Conservation (phyloP, 2,888 invertebrate genomes). For the Alloplasta piceator region DNA sequence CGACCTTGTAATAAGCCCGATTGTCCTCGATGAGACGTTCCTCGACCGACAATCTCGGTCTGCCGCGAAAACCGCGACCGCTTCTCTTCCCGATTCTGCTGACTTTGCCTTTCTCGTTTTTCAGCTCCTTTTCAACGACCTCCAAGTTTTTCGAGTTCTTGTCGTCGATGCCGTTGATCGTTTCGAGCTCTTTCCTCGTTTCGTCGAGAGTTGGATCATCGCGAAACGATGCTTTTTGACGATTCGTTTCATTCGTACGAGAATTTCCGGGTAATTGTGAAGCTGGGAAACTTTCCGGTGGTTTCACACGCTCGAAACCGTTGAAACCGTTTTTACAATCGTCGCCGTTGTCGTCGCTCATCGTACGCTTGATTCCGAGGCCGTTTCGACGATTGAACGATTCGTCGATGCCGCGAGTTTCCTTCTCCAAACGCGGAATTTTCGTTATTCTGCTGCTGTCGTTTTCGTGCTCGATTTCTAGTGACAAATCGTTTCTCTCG, state of each 20-base stretch:
- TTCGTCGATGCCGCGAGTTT: slow-evolving; percentile 40
- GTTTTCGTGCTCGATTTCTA: slow-evolving; percentile 19
- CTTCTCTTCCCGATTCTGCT: slow-evolving; percentile 70
- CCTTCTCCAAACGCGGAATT: slow-evolving; percentile 59
- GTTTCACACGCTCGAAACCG: slow-evolving; percentile 51
- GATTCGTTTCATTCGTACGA: slow-evolving; percentile 1
- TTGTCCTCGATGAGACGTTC: slow-evolving; percentile 85
- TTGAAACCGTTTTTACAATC: slow-evolving; percentile 61
- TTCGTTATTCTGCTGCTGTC: slow-evolving; percentile 52
- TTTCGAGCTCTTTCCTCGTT: slow-evolving; percentile 23
- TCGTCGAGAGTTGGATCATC: slow-evolving; percentile 37
- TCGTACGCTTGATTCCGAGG: background rate
- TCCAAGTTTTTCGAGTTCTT: slow-evolving; percentile 46
- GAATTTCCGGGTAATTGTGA: slow-evolving; percentile 57
- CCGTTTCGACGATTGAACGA: background rate
- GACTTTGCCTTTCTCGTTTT: slow-evolving; percentile 57
- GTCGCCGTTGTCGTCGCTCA: slow-evolving; percentile 26
- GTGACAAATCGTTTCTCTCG: slow-evolving; percentile 55
- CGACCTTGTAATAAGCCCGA: slow-evolving; percentile 89
- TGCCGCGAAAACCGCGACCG: slow-evolving; percentile 71
- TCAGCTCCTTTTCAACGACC: slow-evolving; percentile 40
- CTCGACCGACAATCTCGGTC: slow-evolving; percentile 84
- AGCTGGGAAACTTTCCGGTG: slow-evolving; percentile 59
- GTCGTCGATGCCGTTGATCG: slow-evolving; percentile 63
- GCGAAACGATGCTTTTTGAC: slow-evolving; percentile 16